These are phyloP conservation scores for Centropus unirufus DNA, from an alignment of 2,113 vertebrate genomes.

Conservation along the genomic window DNA sequence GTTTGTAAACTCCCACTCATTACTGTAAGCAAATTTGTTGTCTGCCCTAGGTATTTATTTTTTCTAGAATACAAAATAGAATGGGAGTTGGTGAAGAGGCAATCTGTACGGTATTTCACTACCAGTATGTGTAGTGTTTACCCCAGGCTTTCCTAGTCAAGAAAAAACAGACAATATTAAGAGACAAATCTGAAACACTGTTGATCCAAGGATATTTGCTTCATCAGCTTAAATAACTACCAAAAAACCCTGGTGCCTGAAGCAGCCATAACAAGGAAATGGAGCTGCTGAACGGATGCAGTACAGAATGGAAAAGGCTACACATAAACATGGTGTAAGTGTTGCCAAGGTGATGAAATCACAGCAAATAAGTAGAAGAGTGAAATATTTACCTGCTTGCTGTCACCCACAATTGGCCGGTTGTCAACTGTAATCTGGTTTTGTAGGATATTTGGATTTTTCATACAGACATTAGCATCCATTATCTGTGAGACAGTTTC, in stretches of 20 bases:
- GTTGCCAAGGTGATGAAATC: background rate
- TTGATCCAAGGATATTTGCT: background rate
- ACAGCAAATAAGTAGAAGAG: background rate
- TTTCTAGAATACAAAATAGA: background rate
- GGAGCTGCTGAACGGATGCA: background rate
- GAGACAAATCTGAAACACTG: background rate
- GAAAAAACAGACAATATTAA: background rate
- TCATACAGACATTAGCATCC: background rate
- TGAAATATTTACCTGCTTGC: background rate
- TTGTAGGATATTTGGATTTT: background rate
- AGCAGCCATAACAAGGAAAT: background rate
- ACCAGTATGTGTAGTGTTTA: background rate
- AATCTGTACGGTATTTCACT: background rate
- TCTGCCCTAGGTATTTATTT: slow-evolving; percentile 10
- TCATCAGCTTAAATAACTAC: background rate
- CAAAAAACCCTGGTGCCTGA: background rate
- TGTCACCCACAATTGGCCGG: background rate
- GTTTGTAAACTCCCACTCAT: slow-evolving; percentile 16
- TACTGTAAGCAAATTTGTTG: slow-evolving; percentile 36
- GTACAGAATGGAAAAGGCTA: background rate
- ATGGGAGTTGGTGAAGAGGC: background rate
- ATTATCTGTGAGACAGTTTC: background rate
- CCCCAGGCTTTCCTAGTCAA: background rate
- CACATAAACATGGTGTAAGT: fast-evolving
- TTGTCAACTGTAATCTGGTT: background rate